Base-by-base conservation (phyloP, 2,797 vertebrate genomes). In the Rhynchotus rufescens region DNA sequence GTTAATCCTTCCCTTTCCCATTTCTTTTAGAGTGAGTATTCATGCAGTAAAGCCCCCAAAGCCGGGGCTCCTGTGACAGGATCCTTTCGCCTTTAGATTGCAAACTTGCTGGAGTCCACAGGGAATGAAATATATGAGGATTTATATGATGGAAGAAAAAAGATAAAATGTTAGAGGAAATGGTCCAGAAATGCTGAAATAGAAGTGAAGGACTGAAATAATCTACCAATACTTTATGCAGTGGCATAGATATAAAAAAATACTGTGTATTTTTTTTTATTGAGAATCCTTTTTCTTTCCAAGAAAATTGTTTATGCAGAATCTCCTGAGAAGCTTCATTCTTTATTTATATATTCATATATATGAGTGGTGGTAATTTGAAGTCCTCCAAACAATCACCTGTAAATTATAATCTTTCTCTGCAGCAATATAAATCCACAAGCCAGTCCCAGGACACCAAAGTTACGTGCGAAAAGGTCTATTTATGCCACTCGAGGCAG, bases 291-390 rank as follows among this genome's bases (percentile, higher is more conserved):
- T 92, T 95, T 95, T 94, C 96, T 84, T 91, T 72, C 90, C 89
- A 86, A 95, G 95, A 94, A 97, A 95, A 93, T 93, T 93, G 88
- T 97, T 97, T 95, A 90, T 92, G 86, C 60, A 92, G 79, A 95
- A 84, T 94, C 91, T 96, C 88, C 89, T 4, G 57, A 97, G 95
- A 96, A 97, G 88, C 82, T 92, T 95, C 82, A 85, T 89, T 96
- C 91, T 97, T 96, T 96, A 94, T 97, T 94, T 94, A 94, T 94
- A 91, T 94, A 94, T 93, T 92, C 80, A 94, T 96, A 92, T 93
- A 96, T 96, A 87, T 88, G 91, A 95, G 65, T 66, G 79, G 84
- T 90, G 89, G 90, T 89, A 96, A 96, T 95, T 81, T 96, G 85
- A 97, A 96, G 86, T 82, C 72, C 84, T 94, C 90, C 89, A 96